Base-by-base conservation (phyloP, 2,888 invertebrate genomes). In the Cantharis rustica region DNA sequence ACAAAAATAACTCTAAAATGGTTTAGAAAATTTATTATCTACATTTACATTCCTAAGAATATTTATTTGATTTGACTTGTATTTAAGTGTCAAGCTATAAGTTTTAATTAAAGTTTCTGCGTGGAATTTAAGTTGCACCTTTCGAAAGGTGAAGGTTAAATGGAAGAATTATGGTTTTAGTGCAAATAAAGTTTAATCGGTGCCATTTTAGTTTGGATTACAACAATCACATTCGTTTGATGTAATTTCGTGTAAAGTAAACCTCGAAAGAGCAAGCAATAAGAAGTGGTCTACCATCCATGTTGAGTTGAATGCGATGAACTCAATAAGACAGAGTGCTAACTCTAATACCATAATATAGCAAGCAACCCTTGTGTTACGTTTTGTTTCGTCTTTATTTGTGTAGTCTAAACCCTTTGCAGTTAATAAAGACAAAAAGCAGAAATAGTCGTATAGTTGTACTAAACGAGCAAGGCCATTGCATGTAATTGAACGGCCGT, bases 311-410 rank as follows among this genome's bases (percentile, higher is more conserved):
- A 84, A 83, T 84, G 85, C 84, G 84, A 85, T 85, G 85, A 83
- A 83, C 83, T 84, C 86, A 87, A 87, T 87, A 86, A 86, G 86
- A 87, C 86, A 85, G 84, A 87, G 86, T 87, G 87, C 85, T 85
- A 83, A 83, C 81, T 81, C 81, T 81, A 80, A 81, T 83, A 83
- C 81, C 82, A 81, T 79, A 77, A 77, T 72, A 23, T 66, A 20
- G 20, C 23, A 77, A 74, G 69, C 72, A 71, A 72, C 77, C 77
- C 75, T 79, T 70, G 75, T 79, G 76, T 72, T 79, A 76, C 75
- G 75, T 79, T 77, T 77, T 79, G 76, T 68, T 77, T 72, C 76
- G 77, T 75, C 76, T 73, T 76, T 77, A 75, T 79, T 79, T 79
- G 76, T 71, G 71, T 73, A 69, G 73, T 73, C 72, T 79, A 77